A percentile compares a stretch with the other conserved stretches of the same genome.
Conservation (phyloP, 2,113 vertebrate genomes). For the Syngnathus floridae region DNA sequence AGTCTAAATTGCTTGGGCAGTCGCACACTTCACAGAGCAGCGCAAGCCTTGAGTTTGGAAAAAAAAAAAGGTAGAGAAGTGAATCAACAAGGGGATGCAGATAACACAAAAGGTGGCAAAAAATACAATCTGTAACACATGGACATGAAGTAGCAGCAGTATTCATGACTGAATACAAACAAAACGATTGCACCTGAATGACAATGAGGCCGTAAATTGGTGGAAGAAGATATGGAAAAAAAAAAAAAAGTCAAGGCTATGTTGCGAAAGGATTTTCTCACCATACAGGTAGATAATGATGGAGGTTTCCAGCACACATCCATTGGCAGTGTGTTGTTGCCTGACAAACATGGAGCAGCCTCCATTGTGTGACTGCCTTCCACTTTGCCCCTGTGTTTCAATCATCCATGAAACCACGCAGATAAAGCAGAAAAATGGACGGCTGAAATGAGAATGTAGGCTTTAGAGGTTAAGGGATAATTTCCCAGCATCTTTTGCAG, state of each 20-base stretch:
- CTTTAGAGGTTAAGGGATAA: slow-evolving; percentile 56
- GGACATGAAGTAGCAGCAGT: slow-evolving; percentile 41
- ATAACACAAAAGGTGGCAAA: slow-evolving; percentile 44
- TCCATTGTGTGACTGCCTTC: slow-evolving; percentile 14
- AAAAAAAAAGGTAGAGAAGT: slow-evolving; percentile 20
- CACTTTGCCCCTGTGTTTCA: slow-evolving; percentile 12
- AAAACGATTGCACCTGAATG: slow-evolving; percentile 64
- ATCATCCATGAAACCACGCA: slow-evolving; percentile 30
- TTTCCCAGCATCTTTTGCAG: slow-evolving; percentile 57
- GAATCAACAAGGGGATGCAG: slow-evolving; percentile 38
- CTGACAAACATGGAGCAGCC: slow-evolving; percentile 26
- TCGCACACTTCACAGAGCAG: slow-evolving; percentile 32
- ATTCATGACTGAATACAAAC: slow-evolving; percentile 52
- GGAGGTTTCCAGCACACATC: slow-evolving; percentile 31
- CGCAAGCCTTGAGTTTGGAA: slow-evolving; percentile 41
- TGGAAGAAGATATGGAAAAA: slow-evolving; percentile 41
- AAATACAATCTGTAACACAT: slow-evolving; percentile 41
- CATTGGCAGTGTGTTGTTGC: slow-evolving; percentile 16
- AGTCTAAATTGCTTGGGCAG: slow-evolving; percentile 25
- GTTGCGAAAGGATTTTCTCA: slow-evolving; percentile 60
- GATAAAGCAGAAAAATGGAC: slow-evolving; percentile 18
- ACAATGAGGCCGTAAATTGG: slow-evolving; percentile 66
- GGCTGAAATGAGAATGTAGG: slow-evolving; percentile 34
- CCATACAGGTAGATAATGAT: slow-evolving; percentile 60
- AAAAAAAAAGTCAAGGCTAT: slow-evolving; percentile 48